Evolutionary conservation across 2,113 vertebrate species (phyloP).

Genomic region (Pangasianodon gigas): DNA sequence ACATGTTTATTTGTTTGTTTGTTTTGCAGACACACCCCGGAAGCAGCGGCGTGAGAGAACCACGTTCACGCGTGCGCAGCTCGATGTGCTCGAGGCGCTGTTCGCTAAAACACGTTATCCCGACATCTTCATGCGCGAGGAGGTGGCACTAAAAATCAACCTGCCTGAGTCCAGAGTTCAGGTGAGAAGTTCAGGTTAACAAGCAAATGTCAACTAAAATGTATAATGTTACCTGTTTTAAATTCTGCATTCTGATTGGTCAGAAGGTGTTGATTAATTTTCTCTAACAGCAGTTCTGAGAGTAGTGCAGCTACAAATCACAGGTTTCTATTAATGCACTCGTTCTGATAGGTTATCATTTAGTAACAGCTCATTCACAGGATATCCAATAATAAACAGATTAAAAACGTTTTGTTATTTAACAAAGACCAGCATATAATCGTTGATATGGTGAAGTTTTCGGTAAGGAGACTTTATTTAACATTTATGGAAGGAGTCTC

Average conservation of each 20-base stretch:
- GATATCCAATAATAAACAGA: background rate
- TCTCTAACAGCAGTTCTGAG: background rate
- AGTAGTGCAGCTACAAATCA: background rate
- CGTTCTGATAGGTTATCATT: background rate
- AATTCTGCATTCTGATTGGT: background rate
- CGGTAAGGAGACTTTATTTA: background rate
- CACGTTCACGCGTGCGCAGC: slow-evolving; percentile 85
- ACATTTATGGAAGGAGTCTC: background rate
- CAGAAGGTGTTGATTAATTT: background rate
- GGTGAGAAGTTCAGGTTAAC: slow-evolving; percentile 60
- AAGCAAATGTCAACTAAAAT: background rate
- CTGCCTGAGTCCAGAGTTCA: slow-evolving; percentile 85
- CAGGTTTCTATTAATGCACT: background rate
- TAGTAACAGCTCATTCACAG: background rate
- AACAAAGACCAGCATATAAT: background rate
- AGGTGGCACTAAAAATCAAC: slow-evolving; percentile 86
- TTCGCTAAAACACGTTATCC: slow-evolving; percentile 87
- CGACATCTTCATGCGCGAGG: slow-evolving; percentile 88
- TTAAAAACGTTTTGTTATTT: background rate
- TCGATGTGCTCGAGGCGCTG: slow-evolving; percentile 83
- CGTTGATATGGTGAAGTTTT: background rate
- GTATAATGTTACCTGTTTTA: background rate
- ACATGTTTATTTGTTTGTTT: background rate
- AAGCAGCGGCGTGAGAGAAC: slow-evolving; percentile 85
- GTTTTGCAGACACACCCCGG: slow-evolving; percentile 71